Conservation (phyloP, 1,140 invertebrate species). For the Bathynomus jamesi region DNA sequence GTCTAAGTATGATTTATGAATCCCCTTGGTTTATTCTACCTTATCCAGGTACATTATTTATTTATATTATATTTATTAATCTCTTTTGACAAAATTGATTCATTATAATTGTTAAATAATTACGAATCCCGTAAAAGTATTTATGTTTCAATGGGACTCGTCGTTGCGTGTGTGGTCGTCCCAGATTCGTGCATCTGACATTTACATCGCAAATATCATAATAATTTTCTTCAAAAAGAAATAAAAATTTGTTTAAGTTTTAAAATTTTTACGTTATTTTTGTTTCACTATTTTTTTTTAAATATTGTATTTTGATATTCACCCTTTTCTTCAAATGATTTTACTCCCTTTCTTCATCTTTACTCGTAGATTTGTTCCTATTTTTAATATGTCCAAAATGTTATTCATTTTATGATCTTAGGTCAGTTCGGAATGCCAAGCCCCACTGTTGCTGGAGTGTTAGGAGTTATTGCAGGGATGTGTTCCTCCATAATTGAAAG, state of each 20-base stretch:
- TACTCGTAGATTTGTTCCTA: too few species aligned
- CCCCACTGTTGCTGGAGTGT: slow-evolving; percentile 60
- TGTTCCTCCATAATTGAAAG: slow-evolving; percentile 53
- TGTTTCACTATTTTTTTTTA: too few species aligned
- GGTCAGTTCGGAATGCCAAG: slow-evolving; percentile 77
- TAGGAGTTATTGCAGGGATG: slow-evolving; percentile 76
- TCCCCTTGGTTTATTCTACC: slow-evolving; percentile 29
- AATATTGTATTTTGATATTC: too few species aligned
- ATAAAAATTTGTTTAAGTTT: too few species aligned
- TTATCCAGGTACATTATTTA: slow-evolving; percentile 19
- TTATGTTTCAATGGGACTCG: not conserved
- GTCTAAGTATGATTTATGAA: slow-evolving; percentile 45
- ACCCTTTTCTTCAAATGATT: too few species aligned
- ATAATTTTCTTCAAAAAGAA: too few species aligned
- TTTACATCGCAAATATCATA: too few species aligned
- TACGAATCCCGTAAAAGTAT: not conserved
- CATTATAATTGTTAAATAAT: not conserved
- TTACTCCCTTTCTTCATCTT: not conserved
- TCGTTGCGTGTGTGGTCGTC: not conserved
- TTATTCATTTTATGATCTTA: not conserved
- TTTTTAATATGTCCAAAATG: too few species aligned
- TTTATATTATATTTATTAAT: not conserved
- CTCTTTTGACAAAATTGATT: not conserved
- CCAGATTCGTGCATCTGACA: too few species aligned
- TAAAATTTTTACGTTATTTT: too few species aligned